Evolutionary conservation across 2,797 vertebrate species (phyloP).

Genomic region (Anisognathus igniventris): DNA sequence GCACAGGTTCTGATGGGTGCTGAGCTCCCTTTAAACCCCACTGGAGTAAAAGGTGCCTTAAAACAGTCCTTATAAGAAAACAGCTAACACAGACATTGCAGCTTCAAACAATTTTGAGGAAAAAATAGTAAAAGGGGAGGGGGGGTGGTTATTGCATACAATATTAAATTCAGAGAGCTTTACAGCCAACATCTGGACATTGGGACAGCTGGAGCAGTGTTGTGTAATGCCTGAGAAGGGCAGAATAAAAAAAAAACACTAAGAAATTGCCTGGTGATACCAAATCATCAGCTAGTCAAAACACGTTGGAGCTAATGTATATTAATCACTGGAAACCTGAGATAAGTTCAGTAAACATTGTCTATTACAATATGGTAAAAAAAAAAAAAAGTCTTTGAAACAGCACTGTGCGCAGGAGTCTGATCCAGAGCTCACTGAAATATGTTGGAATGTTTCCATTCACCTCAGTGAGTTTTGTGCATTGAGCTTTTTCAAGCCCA

Average conservation of each 20-base stretch:
- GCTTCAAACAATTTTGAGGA: slow-evolving; percentile 23
- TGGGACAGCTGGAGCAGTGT: slow-evolving; percentile 68
- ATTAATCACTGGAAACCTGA: slow-evolving; percentile 45
- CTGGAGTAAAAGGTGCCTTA: slow-evolving; percentile 40
- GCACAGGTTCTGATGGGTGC: slow-evolving; percentile 33
- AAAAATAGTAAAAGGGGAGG: slow-evolving; percentile 27
- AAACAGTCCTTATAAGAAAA: slow-evolving; percentile 40
- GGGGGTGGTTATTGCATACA: neutral
- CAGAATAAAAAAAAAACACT: neutral
- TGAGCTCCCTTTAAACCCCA: slow-evolving; percentile 30
- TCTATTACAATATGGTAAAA: neutral
- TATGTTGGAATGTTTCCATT: slow-evolving; percentile 41
- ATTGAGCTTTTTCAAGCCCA: slow-evolving; percentile 25
- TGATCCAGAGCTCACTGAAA: slow-evolving; percentile 33
- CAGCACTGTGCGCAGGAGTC: neutral
- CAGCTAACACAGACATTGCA: slow-evolving; percentile 28
- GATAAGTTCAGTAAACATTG: slow-evolving; percentile 21
- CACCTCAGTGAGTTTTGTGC: slow-evolving; percentile 17
- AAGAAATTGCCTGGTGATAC: slow-evolving; percentile 28
- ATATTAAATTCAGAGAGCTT: slow-evolving; percentile 72
- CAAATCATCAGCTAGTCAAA: slow-evolving; percentile 53
- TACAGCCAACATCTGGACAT: slow-evolving; percentile 74
- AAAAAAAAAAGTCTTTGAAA: neutral
- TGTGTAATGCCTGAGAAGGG: slow-evolving; percentile 52
- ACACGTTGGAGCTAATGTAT: slow-evolving; percentile 10